A percentile compares a stretch with the other conserved stretches of the same genome.
These are phyloP conservation scores for Gallinago undulata DNA, from an alignment of 2,113 vertebrate genomes.

Conservation along the genomic window DNA sequence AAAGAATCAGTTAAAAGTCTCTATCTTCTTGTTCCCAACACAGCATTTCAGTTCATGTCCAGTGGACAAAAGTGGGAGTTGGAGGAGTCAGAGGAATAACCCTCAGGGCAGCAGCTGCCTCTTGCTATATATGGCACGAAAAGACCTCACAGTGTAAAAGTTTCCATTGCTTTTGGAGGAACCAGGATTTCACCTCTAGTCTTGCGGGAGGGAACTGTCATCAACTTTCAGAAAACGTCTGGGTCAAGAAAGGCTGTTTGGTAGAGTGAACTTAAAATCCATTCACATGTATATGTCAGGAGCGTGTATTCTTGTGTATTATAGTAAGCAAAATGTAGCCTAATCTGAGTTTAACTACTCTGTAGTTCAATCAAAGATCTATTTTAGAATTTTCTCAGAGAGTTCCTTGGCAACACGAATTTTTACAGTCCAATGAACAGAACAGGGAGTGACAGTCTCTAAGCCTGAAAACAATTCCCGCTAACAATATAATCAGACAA, in stretches of 20 bases:
- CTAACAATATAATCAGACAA: not conserved
- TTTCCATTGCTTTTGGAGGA: not conserved
- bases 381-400: not conserved
- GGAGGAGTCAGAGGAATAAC: not conserved
- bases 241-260: not conserved
- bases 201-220: not conserved
- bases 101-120: not conserved
- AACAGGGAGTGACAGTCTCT: not conserved
- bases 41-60: constrained; percentile 2
- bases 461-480: not conserved
- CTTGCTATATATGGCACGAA: not conserved
- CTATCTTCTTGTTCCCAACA: not conserved
- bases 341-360: not conserved
- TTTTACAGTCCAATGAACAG: not conserved
- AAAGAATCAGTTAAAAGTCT: not conserved
- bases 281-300: not conserved
- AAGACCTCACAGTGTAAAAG: not conserved
- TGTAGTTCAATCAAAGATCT: not conserved
- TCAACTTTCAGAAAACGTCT: not conserved
- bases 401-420: not conserved
- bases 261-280: not conserved
- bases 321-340: not conserved
- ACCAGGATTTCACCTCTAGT: not conserved
- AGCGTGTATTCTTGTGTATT: not conserved
- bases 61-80: not conserved